These are phyloP conservation scores for Cyprinodon tularosa DNA, from an alignment of 2,113 vertebrate genomes.

Conservation along the genomic window DNA sequence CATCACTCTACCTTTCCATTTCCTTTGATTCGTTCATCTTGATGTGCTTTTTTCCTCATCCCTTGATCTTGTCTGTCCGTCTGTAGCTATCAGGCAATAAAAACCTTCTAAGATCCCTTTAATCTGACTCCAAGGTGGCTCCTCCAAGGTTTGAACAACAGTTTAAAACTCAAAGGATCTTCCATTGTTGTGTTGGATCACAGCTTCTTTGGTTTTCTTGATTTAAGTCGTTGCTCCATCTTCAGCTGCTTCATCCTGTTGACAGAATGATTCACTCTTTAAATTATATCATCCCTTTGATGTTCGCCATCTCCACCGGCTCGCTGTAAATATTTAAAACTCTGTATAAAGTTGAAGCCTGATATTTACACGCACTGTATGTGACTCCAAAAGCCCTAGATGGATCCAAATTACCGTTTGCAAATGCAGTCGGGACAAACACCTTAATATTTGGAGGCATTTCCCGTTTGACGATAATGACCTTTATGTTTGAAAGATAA, in stretches of 20 bases:
- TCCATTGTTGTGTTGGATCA: background rate
- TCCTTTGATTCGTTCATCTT: background rate
- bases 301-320: background rate
- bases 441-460: background rate
- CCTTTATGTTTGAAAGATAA: background rate
- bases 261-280: conserved; percentile 12
- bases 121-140: background rate
- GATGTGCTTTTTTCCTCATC: background rate
- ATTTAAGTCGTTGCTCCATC: background rate
- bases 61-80: background rate
- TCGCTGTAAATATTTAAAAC: conserved; percentile 31
- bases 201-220: background rate
- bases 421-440: background rate
- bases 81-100: background rate
- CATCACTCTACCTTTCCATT: no score
- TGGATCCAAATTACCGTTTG: no score
- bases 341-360: background rate
- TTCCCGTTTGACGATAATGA: background rate
- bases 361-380: background rate
- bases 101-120: background rate
- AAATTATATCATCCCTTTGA: background rate
- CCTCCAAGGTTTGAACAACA: background rate
- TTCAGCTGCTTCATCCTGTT: background rate
- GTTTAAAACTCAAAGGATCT: background rate
- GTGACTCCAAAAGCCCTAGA: background rate